phyloP scores from a whole-genome alignment of 2,888 invertebrate genomes.

The Ormia ochracea region DNA sequence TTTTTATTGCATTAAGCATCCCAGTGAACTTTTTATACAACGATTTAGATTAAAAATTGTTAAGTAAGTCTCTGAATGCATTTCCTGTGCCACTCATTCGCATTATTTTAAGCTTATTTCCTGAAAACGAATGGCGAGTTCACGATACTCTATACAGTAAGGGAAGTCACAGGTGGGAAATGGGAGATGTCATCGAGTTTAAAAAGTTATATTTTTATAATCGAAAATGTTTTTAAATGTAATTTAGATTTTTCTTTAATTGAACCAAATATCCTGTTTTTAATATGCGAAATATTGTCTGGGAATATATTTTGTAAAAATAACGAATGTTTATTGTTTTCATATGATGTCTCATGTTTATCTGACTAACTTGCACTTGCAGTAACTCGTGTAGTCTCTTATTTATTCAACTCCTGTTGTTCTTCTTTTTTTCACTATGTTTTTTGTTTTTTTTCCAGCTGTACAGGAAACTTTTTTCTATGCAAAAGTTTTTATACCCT shows the following conservation, averaged over 20 bases:
- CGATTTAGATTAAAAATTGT: background rate
- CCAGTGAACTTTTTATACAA: background rate
- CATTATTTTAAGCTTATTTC: too few species aligned
- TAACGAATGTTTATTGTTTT: background rate
- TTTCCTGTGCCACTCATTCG: too few species aligned
- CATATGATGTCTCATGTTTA: conserved; percentile 37
- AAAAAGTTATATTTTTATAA: too few species aligned
- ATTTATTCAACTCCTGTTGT: conserved; percentile 19
- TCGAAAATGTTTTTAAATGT: too few species aligned
- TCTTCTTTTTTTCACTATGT: conserved; percentile 15
- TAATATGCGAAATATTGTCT: too few species aligned
- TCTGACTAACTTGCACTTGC: conserved; percentile 33
- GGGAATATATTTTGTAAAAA: background rate
- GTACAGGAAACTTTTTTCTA: conserved; percentile 10
- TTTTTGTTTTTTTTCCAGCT: conserved; percentile 31
- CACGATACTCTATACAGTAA: too few species aligned
- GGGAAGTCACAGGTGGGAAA: too few species aligned
- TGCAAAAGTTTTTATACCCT: conserved; percentile 32
- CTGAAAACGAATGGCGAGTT: too few species aligned
- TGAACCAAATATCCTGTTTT: too few species aligned
- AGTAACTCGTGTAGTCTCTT: background rate
- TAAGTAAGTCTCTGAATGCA: background rate
- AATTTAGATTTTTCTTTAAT: too few species aligned
- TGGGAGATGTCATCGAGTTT: too few species aligned
- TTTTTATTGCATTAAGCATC: conserved; percentile 32